Evolutionary conservation across 2,888 invertebrate species (phyloP).

Genomic region (Fragum whitleyi): DNA sequence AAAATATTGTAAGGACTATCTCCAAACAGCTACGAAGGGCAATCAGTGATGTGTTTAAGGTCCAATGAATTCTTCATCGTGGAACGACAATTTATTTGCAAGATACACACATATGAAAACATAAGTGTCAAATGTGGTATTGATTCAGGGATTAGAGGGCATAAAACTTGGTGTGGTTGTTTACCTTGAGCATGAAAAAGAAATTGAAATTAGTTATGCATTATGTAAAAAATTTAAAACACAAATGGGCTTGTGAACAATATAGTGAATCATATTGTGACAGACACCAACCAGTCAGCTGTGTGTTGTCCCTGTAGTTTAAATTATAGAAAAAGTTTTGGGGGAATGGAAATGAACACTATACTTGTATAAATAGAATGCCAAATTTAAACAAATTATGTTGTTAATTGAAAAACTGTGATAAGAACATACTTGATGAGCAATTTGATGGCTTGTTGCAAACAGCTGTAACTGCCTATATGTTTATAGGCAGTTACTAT

Average conservation of each 20-base stretch:
- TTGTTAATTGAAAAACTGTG: neutral
- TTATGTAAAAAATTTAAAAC: neutral
- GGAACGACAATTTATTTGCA: neutral
- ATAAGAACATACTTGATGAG: too few species aligned
- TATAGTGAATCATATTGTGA: neutral
- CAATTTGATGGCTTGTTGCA: too few species aligned
- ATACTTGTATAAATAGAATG: neutral
- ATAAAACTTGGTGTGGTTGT: neutral
- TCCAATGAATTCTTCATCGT: too few species aligned
- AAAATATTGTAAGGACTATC: neutral
- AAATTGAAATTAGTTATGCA: neutral
- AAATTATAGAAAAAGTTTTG: neutral
- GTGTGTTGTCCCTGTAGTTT: too few species aligned
- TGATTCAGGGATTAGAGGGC: neutral
- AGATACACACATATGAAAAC: neutral
- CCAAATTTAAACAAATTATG: slow-evolving; percentile 15
- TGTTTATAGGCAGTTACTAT: too few species aligned
- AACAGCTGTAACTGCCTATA: too few species aligned
- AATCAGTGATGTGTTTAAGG: neutral
- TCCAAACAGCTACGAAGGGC: neutral
- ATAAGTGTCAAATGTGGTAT: neutral
- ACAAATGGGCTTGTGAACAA: slow-evolving; percentile 2
- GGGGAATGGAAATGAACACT: neutral
- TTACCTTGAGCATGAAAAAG: neutral
- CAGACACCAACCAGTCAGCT: too few species aligned